These are phyloP conservation scores for Stenopsyche tienmushanensis DNA, from an alignment of 1,140 invertebrate species.

Conservation along the genomic window DNA sequence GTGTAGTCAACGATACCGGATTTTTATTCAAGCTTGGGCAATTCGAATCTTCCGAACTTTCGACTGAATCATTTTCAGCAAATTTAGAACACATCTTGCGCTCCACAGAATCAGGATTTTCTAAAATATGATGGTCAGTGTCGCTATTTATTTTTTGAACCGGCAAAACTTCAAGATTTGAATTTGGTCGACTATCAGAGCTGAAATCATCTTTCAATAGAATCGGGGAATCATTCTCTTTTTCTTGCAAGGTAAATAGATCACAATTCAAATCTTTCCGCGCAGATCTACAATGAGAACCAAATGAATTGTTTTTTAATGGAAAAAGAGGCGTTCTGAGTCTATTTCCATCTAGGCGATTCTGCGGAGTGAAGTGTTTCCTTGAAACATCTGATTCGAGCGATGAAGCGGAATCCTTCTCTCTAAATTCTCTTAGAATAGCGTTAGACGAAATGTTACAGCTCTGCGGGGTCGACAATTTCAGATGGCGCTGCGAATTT, in stretches of 20 bases:
- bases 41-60: constrained; percentile 11
- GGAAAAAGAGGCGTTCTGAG: background rate
- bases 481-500: background rate
- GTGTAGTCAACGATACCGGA: too few relatives aligned
- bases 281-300: background rate
- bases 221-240: constrained; percentile 1
- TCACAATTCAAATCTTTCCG: background rate
- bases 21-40: too few relatives aligned
- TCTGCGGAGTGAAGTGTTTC: too few relatives aligned
- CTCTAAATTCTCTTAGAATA: constrained; percentile 33
- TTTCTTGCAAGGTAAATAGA: constrained; percentile 6
- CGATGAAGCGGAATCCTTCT: constrained; percentile 3
- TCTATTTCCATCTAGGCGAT: too few relatives aligned
- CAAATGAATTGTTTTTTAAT: background rate
- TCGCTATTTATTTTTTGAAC: constrained; percentile 3
- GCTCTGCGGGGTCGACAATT: constrained; percentile 34
- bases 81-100: background rate
- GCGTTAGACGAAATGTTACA: constrained; percentile 29
- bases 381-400: too few relatives aligned
- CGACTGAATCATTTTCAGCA: background rate
- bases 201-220: constrained; percentile 6
- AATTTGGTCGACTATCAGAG: constrained; percentile 24
- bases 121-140: constrained; percentile 17
- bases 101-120: background rate
- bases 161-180: background rate